Evolutionary conservation across 1,140 invertebrate genomes (phyloP), one percentile per base, ranked within the genome.

Genomic region (Dryas iulia): DNA sequence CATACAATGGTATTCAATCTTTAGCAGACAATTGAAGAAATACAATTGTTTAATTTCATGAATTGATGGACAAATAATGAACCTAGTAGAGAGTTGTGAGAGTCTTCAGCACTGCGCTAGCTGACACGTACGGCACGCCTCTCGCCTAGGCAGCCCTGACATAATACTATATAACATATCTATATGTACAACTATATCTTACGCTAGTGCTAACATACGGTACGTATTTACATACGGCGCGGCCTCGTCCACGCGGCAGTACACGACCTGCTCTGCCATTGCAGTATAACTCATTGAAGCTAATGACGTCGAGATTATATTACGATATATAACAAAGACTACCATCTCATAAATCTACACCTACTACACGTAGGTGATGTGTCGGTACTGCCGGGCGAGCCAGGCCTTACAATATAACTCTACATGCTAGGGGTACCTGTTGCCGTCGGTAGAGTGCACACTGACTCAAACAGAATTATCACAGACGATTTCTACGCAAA

Each of bases 161-260:
- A 18, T 14, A 39, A 39, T 39, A 18, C 14, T 18, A 1, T 14
- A 18, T 39, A 35, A 35, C n/a, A n/a, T 47, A 47, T 47, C 24
- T 59, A 39, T 67, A 67, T 67, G 33, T 67, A 72, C 60, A 68
- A 23, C 35, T 66, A 64, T 69, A 61, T n/a, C 61, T 56, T 64
- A 62, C 33, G 5, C 59, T 54, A 54, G 10, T 3, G 24, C 59
- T 52, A 52, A 69, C 59, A 59, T 69, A 69, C 61, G 57, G 69
- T 71, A 66, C 59, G 63, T 71, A 71, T 71, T 61, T 71, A 71
- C 63, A 71, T 66, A 52, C 63, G 59, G 18, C 39, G 39, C 35
- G 14, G 35, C 35, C n/a, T 35, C 35, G 35, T 33, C 31, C 6
- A 28, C 31, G 31, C 30, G 30, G 8, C 31, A n/a, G 31, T 2